Base-by-base conservation (phyloP, 2,888 invertebrate genomes). In the Polyploca ridens region DNA sequence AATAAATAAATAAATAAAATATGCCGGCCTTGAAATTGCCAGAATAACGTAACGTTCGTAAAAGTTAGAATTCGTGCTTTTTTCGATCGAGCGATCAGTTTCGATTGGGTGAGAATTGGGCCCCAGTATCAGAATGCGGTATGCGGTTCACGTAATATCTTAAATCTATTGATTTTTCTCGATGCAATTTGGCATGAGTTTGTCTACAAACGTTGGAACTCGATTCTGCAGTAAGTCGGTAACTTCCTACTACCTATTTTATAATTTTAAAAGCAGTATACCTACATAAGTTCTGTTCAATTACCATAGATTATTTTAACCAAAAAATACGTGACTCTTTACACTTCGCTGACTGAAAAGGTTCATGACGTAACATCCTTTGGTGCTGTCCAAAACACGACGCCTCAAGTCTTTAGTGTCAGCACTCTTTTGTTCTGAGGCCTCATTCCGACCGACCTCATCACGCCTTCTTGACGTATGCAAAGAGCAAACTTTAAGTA, bases 371-470 rank as follows among this genome's bases (percentile, higher is more conserved):
- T 49, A 16, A 19, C 14, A 19, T 16, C 54, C 54, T 16, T 46
- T 54, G 19, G 16, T 10, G 16, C 19, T 33, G 8, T 38, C 54
- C 62, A 38, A 54, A 62, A 33, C 49, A 54, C 16, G 49, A 35
- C 33, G 49, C 19, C 54, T 54, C 54, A 54, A 54, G 54, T 19
- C 54, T 54, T 54, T 10, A 61, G 54, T 35, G 16, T 41, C 58
- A 60, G 33, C 67, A 41, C 49, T 38, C 66, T 67, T 73, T 75
- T 73, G 69, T 70, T 64, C 54, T 16, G 58, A 75, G 76, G 69
- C 83, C 83, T 83, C 82, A 78, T 83, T 83, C 75, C 71, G 63
- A 58, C 49, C 73, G 79, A 75, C 75, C 81, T 84, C 83, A 80
- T 81, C 78, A 72, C 67, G 65, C 64, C 63, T 54, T 54, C 54